Evolutionary conservation across 2,797 vertebrate genomes (phyloP), one percentile per base, ranked within the genome.

Genomic region (Phoeniculus purpureus): DNA sequence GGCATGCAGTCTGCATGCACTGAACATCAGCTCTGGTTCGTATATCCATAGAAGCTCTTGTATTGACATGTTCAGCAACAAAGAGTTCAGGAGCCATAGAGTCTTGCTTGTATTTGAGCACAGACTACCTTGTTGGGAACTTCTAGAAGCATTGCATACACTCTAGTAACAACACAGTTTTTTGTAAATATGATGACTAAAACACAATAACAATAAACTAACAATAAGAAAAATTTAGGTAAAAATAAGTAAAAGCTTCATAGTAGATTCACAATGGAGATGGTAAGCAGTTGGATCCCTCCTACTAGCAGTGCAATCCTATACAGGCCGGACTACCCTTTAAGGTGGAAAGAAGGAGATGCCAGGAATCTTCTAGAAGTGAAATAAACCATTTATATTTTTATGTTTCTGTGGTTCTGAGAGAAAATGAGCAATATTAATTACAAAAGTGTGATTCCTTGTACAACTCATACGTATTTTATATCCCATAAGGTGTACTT

Each of bases 111-210:
- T 5, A 6, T 45, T 73, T 81, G 79, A n/a, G 51, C 23, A 51
- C 26, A 86, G 27, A 40, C 11, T 59, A 2, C 50, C 20, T 31
- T 45, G 2, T 15, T 73, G 55, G n/a, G 81, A 83, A 52, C 29
- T 15, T 47, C 4, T 1, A 31, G 67, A 59, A 72, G 21, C 3
- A 25, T 25, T 29, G 20, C 15, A 72, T 16, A 55, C 34, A 37
- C 20, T 65, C 12, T 34, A n/a, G 12, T 55, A 68, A 32, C 8
- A 58, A 12, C 0, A 0, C n/a, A 52, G 23, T 2, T 75, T 80
- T 74, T 61, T 23, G 13, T 55, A 27, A 66, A 14, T 60, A 18
- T 27, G 48, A 54, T 55, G 32, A 3, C 22, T 54, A 7, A 60
- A 32, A 51, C 16, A 10, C 11, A 73, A 2, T 37, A 37, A 37